Percentiles rank a stretch among this genome's conserved stretches.
Evolutionary conservation across 2,113 vertebrate genomes (phyloP).

Genomic region (Puffinus mauretanicus): DNA sequence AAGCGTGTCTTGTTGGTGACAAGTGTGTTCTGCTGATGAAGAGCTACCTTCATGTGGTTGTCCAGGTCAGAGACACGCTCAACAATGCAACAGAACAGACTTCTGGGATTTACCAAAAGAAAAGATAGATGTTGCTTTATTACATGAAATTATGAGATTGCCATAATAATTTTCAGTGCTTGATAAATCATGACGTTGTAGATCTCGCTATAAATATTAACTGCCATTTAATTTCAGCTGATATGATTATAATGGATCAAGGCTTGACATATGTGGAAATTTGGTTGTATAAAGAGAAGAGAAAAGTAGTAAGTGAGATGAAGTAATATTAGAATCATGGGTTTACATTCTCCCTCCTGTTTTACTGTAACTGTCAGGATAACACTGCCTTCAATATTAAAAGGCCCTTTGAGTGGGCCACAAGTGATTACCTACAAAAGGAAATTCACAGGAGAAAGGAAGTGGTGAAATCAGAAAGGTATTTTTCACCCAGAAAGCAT

Average conservation of each 20-base stretch:
- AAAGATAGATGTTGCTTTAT: neutral
- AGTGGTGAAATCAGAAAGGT: neutral
- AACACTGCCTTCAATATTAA: neutral
- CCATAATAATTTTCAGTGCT: neutral
- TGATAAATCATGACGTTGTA: neutral
- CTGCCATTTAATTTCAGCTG: neutral
- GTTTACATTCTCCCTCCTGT: neutral
- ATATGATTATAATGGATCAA: neutral
- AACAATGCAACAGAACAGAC: neutral
- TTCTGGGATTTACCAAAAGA: neutral
- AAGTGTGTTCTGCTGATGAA: neutral
- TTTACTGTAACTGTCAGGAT: neutral
- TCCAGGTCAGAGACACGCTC: neutral
- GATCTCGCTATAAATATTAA: neutral
- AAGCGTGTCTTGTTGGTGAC: neutral
- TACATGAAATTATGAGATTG: neutral
- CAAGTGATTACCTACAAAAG: neutral
- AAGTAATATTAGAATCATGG: neutral
- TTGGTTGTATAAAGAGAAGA: neutral
- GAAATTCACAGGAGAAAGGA: neutral
- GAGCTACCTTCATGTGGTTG: neutral
- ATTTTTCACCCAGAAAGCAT: neutral
- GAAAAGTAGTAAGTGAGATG: neutral
- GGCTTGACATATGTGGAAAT: neutral
- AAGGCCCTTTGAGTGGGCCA: neutral